These are phyloP conservation scores for Petrocephalus zakoni DNA, from an alignment of 2,113 vertebrate species.

Conservation along the genomic window DNA sequence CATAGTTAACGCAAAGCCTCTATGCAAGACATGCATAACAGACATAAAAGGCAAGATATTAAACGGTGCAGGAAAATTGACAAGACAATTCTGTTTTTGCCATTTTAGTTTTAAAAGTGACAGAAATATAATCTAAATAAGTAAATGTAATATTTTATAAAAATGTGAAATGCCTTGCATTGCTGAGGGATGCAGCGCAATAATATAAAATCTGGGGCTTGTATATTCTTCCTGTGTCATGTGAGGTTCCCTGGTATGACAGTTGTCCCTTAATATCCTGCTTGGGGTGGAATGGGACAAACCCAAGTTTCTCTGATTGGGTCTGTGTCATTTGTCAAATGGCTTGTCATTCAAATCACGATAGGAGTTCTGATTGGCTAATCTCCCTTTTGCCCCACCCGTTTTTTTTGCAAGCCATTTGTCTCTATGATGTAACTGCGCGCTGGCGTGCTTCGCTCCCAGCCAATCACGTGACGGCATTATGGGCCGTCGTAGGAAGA, in stretches of 20 bases:
- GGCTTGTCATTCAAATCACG: neutral
- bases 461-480: constrained; percentile 59
- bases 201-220: neutral
- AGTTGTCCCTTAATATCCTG: neutral
- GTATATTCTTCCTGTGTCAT: neutral
- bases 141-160: neutral
- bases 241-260: neutral
- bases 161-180: neutral
- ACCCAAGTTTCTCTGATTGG: neutral
- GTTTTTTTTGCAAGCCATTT: neutral
- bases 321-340: neutral
- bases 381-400: neutral
- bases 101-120: neutral
- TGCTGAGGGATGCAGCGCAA: neutral
- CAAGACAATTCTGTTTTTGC: neutral
- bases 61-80: neutral
- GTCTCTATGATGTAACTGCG: constrained; percentile 45
- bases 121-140: neutral
- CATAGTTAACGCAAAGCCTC: neutral
- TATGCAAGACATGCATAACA: neutral
- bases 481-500: constrained; percentile 32
- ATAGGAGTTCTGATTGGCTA: neutral
- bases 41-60: neutral
- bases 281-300: neutral
- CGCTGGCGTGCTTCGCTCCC: constrained; percentile 58